Base-by-base conservation (phyloP, 2,113 vertebrate genomes). In the Emydura subglobosa region DNA sequence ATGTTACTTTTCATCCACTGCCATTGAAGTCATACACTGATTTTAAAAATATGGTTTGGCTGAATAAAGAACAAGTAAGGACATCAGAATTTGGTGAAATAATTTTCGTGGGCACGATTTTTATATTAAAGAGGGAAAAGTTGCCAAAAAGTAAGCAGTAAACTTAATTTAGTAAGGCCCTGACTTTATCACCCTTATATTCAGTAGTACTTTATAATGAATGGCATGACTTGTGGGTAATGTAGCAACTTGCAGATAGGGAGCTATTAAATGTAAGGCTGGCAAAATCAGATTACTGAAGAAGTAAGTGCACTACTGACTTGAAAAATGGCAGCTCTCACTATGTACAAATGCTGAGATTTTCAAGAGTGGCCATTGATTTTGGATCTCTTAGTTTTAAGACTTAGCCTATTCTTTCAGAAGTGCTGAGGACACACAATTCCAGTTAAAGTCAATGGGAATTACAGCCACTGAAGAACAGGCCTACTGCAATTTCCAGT, bases 311-410 rank as follows among this genome's bases (percentile, higher is more conserved):
- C 22, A 74, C 72, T 74, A 7, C 3, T 76, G 72, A 44, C 72
- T 39, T 47, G 42, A 44, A 10, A 76, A 42, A 76, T 25, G 24
- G 42, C 42, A 76, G 39, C 42, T 76, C 72, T 76, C 5, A 27
- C 11, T 51, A 47, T 42, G 10, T 24, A 10, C 39, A 42, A 22
- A 42, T 42, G 10, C 19, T 42, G 10, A 22, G 22, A 42, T 31
- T 85, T 57, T n/a, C 47, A 90, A 65, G 55, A 93, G 82, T 0
- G 0, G 27, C 82, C 9, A 49, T 3, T 4, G 12, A 72, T 82
- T 54, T 29, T 1, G 17, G 39, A 6, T 27, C 25, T 13, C 72
- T 76, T 25, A 47, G 42, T 47, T 76, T 76, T 25, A 25, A 42
- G 72, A 76, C 24, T 76, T 74, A 39, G 39, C n/a, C 72, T 74